Base-by-base conservation (phyloP, 2,797 vertebrate genomes). In the Propithecus deckenii region DNA sequence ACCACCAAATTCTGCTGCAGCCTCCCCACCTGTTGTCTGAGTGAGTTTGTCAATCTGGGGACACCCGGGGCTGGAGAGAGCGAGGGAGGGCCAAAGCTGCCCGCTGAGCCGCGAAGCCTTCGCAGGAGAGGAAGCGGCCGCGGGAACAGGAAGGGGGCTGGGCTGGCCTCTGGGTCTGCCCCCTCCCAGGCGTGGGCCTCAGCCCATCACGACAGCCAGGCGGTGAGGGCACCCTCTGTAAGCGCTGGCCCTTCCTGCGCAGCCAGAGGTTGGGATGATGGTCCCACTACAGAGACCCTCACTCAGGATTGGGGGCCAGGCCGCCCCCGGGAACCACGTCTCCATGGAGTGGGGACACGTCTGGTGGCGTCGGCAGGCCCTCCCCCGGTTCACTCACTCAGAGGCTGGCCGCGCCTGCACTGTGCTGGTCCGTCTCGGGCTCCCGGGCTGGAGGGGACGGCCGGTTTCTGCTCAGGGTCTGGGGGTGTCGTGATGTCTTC, bases 151-250 rank as follows among this genome's bases (percentile, higher is more conserved):
- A 92, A 95, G 92, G 63, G 89, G 23, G 35, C 25, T 9, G 1
- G 2, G 30, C 22, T 32, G 59, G 38, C 28, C 14, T 41, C 63
- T 52, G 35, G 67, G 4, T 43, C 13, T 67, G 65, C 81, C 38
- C 10, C 15, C 0, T 28, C n/a, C 46, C 4, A 0, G 30, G 41
- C 22, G 0, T 0, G n/a, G 35, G 15, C 1, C 35, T 52, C 32
- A 9, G 22, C 57, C 55, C 0, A 0, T 0, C 3, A 1, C 0
- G 17, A 41, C 9, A 20, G 9, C 1, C 0, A 9, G 23, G 43
- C 22, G 25, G 12, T 17, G 50, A 5, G n/a, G 32, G 41, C 3
- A 0, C 22, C 3, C 74, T 10, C 71, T 59, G 55, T 18, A 32
- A 22, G 1, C 9, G 14, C 61, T 2, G 1, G n/a, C 25, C 28